These are phyloP conservation scores for Chaunax sp. DNA, from an alignment of 2,797 vertebrate genomes.

Conservation along the genomic window DNA sequence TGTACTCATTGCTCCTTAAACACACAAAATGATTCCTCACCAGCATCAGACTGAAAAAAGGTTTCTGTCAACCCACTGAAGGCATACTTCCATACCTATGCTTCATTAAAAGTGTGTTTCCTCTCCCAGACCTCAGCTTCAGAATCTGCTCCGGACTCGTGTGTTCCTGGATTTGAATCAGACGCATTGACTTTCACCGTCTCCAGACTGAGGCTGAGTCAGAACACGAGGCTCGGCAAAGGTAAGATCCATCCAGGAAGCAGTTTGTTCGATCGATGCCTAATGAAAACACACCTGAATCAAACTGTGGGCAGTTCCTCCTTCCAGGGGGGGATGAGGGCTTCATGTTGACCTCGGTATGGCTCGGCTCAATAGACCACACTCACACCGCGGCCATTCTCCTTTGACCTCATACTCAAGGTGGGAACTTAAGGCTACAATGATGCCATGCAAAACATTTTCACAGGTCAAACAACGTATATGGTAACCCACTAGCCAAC, in stretches of 20 bases:
- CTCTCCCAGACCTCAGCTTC: slow-evolving; percentile 51
- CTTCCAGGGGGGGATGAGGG: too few species aligned
- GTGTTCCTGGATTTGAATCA: slow-evolving; percentile 73
- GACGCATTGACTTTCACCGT: slow-evolving; percentile 69
- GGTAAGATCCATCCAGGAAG: slow-evolving; percentile 60
- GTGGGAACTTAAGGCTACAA: too few species aligned
- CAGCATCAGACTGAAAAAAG: neutral
- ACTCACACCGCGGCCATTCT: too few species aligned
- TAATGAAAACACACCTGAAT: neutral
- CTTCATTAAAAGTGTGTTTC: neutral
- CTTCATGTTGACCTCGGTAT: too few species aligned
- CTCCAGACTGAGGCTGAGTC: slow-evolving; percentile 42
- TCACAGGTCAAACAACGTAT: too few species aligned
- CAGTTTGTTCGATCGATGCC: neutral
- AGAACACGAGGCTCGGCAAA: slow-evolving; percentile 66
- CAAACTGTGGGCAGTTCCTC: neutral
- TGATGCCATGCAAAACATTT: too few species aligned
- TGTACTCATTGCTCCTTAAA: too few species aligned
- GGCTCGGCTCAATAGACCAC: too few species aligned
- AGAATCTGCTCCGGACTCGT: slow-evolving; percentile 56
- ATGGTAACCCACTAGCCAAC: too few species aligned
- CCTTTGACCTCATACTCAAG: too few species aligned
- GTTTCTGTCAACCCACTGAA: too few species aligned
- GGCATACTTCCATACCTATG: too few species aligned
- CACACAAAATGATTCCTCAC: neutral